These are phyloP conservation scores for Phymanthus crucifer DNA, from an alignment of 92 coral and sea anemone genomes.

Conservation along the genomic window DNA sequence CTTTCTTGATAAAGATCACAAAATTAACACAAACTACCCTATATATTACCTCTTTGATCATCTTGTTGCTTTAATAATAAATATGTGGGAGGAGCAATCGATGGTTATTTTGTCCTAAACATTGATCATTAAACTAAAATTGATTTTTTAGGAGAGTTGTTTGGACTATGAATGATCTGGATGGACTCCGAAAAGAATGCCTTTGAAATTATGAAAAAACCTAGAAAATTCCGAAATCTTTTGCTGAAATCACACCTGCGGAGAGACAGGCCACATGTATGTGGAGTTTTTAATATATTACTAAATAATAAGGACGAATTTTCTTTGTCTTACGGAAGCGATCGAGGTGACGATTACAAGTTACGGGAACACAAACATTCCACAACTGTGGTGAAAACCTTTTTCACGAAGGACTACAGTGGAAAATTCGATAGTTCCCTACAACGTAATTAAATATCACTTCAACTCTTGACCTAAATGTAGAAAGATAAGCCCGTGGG, in stretches of 20 bases:
- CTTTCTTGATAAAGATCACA: not conserved
- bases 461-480: slow-evolving; percentile 12
- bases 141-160: not conserved
- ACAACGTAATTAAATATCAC: slow-evolving; percentile 4
- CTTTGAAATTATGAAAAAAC: not conserved
- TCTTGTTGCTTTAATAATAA: not conserved
- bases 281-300: not conserved
- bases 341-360: not conserved
- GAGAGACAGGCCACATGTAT: not conserved
- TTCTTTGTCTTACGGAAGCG: not conserved
- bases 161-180: not conserved
- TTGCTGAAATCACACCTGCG: slow-evolving; percentile 4
- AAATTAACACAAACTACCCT: not conserved
- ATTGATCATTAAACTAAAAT: not conserved
- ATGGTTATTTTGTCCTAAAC: not conserved
- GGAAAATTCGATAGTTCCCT: not conserved
- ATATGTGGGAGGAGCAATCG: not conserved
- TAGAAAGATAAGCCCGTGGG: slow-evolving; percentile 13
- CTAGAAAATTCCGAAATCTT: not conserved
- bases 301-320: not conserved
- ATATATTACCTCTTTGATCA: not conserved
- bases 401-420: not conserved
- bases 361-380: not conserved
- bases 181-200: not conserved
- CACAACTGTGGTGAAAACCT: not conserved